Percentiles rank a stretch among this genome's conserved stretches.
Conservation (phyloP, 1,140 invertebrate species). For the Manduca sexta region DNA sequence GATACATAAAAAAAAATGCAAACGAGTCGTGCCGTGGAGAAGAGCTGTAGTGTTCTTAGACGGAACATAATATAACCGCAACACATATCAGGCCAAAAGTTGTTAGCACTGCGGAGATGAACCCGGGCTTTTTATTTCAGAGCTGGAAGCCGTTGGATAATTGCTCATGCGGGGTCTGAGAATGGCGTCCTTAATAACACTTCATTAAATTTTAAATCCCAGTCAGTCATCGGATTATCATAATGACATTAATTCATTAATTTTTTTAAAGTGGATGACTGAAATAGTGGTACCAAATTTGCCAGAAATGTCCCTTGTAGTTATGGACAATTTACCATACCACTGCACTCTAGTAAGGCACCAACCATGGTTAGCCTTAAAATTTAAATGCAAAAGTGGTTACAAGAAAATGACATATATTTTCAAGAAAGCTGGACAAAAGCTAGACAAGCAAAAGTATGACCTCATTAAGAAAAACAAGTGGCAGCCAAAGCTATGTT, state of each 20-base stretch:
- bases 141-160: slow-evolving; percentile 1
- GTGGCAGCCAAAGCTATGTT: too few species aligned
- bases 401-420: too few species aligned
- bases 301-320: not conserved
- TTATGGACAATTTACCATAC: slow-evolving; percentile 2
- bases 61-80: too few species aligned
- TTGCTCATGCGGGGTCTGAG: slow-evolving; percentile 7
- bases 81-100: too few species aligned
- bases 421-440: too few species aligned
- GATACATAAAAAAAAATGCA: too few species aligned
- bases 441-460: too few species aligned
- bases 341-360: slow-evolving; percentile 1
- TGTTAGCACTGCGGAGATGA: too few species aligned
- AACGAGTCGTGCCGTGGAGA: too few species aligned
- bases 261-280: slow-evolving; percentile 13
- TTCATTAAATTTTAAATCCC: slow-evolving; percentile 3
- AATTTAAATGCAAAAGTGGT: too few species aligned
- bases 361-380: not conserved
- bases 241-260: slow-evolving; percentile 18
- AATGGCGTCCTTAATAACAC: slow-evolving; percentile 4
- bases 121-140: not conserved
- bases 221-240: slow-evolving; percentile 16
- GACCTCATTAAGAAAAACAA: too few species aligned
- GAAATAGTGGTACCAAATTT: slow-evolving; percentile 4
- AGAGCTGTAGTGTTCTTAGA: too few species aligned